phyloP scores from a whole-genome alignment of 2,113 vertebrate species.

The Istiophorus platypterus region DNA sequence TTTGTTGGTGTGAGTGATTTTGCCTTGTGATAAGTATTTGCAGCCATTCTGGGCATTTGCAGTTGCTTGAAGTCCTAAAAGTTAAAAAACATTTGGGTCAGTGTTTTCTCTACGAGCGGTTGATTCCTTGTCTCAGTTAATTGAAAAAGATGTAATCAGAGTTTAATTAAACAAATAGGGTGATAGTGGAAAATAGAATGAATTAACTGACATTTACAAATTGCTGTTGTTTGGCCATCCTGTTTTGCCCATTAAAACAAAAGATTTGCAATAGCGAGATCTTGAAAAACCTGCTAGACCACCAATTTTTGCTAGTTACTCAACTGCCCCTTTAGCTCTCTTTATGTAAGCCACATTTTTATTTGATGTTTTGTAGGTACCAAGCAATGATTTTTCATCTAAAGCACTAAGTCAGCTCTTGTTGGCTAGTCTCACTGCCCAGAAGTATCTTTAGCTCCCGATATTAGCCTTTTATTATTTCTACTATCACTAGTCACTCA shows the following conservation, averaged over 20 bases:
- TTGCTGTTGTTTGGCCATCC: slow-evolving; percentile 15
- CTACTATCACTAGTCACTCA: not conserved
- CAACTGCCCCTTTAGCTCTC: not conserved
- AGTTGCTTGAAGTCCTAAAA: not conserved
- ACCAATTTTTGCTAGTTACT: not conserved
- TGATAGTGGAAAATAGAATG: slow-evolving; percentile 59
- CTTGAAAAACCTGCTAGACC: not conserved
- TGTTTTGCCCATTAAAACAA: slow-evolving; percentile 27
- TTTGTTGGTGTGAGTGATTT: not conserved
- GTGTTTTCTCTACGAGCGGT: not conserved
- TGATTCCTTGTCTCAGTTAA: slow-evolving; percentile 54
- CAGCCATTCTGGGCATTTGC: not conserved
- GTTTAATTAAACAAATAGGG: slow-evolving; percentile 66
- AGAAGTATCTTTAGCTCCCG: too few relatives aligned
- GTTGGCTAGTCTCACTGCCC: not conserved
- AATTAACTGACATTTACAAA: slow-evolving; percentile 58
- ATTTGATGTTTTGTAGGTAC: not conserved
- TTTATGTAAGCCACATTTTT: not conserved
- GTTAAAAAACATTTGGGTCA: not conserved
- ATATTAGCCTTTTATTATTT: not conserved
- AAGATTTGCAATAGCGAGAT: slow-evolving; percentile 27
- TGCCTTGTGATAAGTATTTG: not conserved
- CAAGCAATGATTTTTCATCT: not conserved
- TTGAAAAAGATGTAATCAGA: slow-evolving; percentile 69
- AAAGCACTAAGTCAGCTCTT: not conserved